Conservation (phyloP, 2,888 invertebrate species). For the Embidobia sp. region DNA sequence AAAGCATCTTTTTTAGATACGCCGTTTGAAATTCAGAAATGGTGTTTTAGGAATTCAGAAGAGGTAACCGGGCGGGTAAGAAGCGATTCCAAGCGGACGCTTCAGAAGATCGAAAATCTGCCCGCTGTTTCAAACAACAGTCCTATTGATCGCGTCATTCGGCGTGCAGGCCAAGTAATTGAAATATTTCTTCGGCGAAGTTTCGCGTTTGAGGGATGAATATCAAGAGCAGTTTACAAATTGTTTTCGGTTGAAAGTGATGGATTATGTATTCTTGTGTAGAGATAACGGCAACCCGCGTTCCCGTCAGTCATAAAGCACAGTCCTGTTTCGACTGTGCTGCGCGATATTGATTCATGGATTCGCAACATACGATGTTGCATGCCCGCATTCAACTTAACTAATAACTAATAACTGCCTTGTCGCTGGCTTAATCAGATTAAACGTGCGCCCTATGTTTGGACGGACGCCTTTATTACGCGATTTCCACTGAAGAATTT, state of each 20-base stretch:
- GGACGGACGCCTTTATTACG: too few relatives aligned
- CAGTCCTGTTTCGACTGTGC: conserved; percentile 41
- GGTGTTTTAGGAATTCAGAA: too few relatives aligned
- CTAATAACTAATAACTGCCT: conserved; percentile 32
- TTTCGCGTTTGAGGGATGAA: conserved; percentile 52
- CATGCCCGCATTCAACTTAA: conserved; percentile 35
- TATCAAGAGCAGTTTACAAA: conserved; percentile 62
- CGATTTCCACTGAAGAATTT: too few relatives aligned
- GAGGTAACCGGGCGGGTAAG: too few relatives aligned
- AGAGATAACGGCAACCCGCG: conserved; percentile 54
- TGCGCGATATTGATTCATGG: conserved; percentile 58
- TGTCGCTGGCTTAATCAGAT: conserved; percentile 47
- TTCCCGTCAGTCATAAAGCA: conserved; percentile 57
- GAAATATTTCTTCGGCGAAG: conserved; percentile 53
- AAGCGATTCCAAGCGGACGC: too few relatives aligned
- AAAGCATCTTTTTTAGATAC: too few relatives aligned
- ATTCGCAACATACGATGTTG: conserved; percentile 49
- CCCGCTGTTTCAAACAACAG: not conserved
- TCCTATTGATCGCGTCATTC: conserved; percentile 14
- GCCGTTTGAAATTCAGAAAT: too few relatives aligned
- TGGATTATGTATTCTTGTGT: conserved; percentile 53
- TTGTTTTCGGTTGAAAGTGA: conserved; percentile 60
- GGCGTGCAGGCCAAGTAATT: conserved; percentile 37
- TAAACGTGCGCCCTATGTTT: conserved; percentile 20
- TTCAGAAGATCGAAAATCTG: too few relatives aligned